Evolutionary conservation across 2,113 vertebrate genomes (phyloP).

Genomic region (Cochlearius cochlearius): DNA sequence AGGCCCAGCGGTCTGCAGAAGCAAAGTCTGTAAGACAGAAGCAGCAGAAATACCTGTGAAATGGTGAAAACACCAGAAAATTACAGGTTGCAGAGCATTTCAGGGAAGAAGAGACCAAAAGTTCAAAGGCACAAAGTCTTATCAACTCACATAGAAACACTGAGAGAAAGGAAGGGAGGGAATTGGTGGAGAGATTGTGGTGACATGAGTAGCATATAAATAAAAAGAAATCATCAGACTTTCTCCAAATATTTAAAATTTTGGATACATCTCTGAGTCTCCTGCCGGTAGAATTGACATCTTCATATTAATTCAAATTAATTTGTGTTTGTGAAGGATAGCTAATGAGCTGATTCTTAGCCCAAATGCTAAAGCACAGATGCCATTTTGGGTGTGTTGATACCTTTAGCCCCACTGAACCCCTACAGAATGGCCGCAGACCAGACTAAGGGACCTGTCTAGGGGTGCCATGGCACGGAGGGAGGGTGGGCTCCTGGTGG

Average conservation of each 20-base stretch:
- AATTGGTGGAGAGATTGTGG: background rate
- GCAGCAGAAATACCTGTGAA: background rate
- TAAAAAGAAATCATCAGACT: background rate
- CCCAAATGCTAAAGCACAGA: background rate
- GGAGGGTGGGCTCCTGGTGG: rapidly evolving
- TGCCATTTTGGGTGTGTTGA: background rate
- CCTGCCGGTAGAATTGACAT: background rate
- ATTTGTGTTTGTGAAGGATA: background rate
- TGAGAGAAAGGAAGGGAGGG: background rate
- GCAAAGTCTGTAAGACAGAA: background rate
- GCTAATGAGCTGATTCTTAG: background rate
- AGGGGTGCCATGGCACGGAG: rapidly evolving
- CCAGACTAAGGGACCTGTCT: background rate
- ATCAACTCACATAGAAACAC: background rate
- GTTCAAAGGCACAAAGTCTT: background rate
- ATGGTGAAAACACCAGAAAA: background rate
- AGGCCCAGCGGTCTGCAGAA: background rate
- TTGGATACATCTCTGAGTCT: background rate
- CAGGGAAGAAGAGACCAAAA: background rate
- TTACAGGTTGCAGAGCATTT: background rate
- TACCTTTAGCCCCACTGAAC: background rate
- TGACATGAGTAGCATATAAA: background rate
- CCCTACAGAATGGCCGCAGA: rapidly evolving
- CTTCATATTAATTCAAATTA: background rate
- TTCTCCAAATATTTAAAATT: background rate